These are phyloP conservation scores for Euglossa dilemma DNA, from an alignment of 1,140 invertebrate species.

Conservation along the genomic window DNA sequence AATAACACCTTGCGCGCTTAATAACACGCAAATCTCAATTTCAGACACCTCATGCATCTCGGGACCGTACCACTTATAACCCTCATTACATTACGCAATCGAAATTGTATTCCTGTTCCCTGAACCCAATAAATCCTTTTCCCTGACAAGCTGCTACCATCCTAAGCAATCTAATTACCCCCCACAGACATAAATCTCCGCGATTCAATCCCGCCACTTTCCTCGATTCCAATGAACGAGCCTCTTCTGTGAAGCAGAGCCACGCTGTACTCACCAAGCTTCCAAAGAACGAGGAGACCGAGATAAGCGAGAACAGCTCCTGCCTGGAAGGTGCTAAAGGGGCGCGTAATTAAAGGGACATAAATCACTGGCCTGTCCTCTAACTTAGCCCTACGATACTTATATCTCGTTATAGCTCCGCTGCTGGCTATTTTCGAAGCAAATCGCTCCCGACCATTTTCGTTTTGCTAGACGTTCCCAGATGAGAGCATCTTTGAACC, in stretches of 20 bases:
- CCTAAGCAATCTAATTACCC: slow-evolving; percentile 26
- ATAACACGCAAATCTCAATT: background rate
- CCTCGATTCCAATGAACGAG: slow-evolving; percentile 11
- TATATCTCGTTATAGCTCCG: slow-evolving; percentile 11
- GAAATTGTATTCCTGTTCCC: background rate
- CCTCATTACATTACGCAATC: background rate
- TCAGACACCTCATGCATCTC: background rate
- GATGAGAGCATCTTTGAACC: background rate
- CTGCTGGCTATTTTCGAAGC: slow-evolving; percentile 23
- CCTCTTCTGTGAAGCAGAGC: background rate
- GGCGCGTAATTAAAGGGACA: slow-evolving; percentile 47
- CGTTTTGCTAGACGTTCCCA: background rate
- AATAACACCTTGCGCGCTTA: too few species aligned
- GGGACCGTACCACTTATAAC: background rate
- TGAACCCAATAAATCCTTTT: background rate
- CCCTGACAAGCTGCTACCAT: background rate
- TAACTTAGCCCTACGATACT: slow-evolving; percentile 16
- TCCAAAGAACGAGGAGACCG: background rate
- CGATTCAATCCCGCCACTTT: slow-evolving; percentile 6
- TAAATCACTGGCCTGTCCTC: slow-evolving; percentile 48
- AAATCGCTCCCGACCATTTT: background rate
- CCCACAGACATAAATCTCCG: slow-evolving; percentile 10
- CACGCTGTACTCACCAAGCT: too few species aligned
- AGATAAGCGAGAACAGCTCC: slow-evolving; percentile 18
- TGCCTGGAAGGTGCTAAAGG: slow-evolving; percentile 38